A percentile compares a stretch with the other conserved stretches of the same genome.
phyloP scores from a whole-genome alignment of 1,140 invertebrate species.

The Drosophila asahinai region DNA sequence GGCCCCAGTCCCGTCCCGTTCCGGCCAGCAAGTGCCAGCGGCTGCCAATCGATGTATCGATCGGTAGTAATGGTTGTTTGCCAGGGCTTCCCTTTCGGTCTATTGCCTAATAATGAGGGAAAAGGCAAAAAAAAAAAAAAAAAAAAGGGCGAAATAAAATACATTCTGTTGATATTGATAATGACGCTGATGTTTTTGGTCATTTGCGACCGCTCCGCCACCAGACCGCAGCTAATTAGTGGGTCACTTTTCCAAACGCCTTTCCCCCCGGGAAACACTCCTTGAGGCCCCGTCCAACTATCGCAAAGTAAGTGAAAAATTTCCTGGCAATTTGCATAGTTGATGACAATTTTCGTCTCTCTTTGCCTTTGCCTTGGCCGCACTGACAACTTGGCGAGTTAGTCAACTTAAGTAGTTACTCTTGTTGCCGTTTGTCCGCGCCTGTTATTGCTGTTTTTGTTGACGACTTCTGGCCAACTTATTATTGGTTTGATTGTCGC shows the following conservation, averaged over 20 bases:
- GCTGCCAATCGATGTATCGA: conserved; percentile 70
- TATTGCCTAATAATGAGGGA: conserved; percentile 39
- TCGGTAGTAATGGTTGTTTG: conserved; percentile 62
- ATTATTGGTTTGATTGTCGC: conserved; percentile 60
- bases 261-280: too few species aligned
- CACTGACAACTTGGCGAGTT: conserved; percentile 50
- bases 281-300: conserved; percentile 17
- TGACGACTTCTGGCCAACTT: conserved; percentile 31
- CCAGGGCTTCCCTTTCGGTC: conserved; percentile 12
- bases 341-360: conserved; percentile 67
- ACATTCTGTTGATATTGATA: conserved; percentile 44
- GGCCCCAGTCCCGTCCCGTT: not conserved
- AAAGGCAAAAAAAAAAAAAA: conserved; percentile 5
- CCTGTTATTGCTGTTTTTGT: conserved; percentile 30
- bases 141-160: conserved; percentile 32
- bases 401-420: conserved; percentile 55
- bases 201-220: conserved; percentile 15
- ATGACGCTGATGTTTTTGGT: conserved; percentile 58
- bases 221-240: conserved; percentile 31
- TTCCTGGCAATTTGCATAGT: conserved; percentile 76
- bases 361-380: conserved; percentile 6
- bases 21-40: not conserved
- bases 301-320: conserved; percentile 65
- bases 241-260: conserved; percentile 20
- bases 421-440: conserved; percentile 15